A percentile compares a stretch with the other conserved stretches of the same genome.
These are phyloP conservation scores for Equus quagga DNA, from an alignment of 2,113 vertebrate genomes.

Conservation along the genomic window DNA sequence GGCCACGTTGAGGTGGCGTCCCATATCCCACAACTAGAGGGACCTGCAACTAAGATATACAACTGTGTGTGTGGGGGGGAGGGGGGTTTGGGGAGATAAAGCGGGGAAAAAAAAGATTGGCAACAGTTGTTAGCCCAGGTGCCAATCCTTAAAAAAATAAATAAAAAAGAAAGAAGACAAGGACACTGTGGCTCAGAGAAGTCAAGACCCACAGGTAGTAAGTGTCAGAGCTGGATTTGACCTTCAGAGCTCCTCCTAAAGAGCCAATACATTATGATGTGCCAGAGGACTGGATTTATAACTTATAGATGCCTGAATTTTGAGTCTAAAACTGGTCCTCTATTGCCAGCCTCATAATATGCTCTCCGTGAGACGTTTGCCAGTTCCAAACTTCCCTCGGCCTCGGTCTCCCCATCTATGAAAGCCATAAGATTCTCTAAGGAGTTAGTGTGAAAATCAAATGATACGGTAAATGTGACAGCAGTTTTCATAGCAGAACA, in stretches of 20 bases:
- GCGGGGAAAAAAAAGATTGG: too few species aligned
- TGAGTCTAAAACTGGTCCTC: not conserved
- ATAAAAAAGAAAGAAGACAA: not conserved
- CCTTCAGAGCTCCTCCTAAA: not conserved
- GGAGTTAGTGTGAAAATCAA: not conserved
- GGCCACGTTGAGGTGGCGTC: too few species aligned
- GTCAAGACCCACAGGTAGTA: not conserved
- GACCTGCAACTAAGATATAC: too few species aligned
- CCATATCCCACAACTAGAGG: too few species aligned
- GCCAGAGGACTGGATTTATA: not conserved
- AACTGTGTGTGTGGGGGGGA: too few species aligned
- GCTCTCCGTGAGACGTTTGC: not conserved
- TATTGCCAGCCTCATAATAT: not conserved
- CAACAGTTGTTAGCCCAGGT: too few species aligned
- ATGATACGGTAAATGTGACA: not conserved
- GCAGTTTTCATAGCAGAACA: not conserved
- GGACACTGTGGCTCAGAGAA: not conserved
- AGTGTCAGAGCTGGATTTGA: not conserved
- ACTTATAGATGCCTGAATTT: not conserved
- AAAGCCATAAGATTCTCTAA: not conserved
- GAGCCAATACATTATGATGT: fast-evolving
- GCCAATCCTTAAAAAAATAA: too few species aligned
- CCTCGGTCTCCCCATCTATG: not conserved
- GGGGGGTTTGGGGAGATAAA: too few species aligned
- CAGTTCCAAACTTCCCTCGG: not conserved